phyloP scores from a whole-genome alignment of 1,140 invertebrate genomes.

The Calliopsis andreniformis region DNA sequence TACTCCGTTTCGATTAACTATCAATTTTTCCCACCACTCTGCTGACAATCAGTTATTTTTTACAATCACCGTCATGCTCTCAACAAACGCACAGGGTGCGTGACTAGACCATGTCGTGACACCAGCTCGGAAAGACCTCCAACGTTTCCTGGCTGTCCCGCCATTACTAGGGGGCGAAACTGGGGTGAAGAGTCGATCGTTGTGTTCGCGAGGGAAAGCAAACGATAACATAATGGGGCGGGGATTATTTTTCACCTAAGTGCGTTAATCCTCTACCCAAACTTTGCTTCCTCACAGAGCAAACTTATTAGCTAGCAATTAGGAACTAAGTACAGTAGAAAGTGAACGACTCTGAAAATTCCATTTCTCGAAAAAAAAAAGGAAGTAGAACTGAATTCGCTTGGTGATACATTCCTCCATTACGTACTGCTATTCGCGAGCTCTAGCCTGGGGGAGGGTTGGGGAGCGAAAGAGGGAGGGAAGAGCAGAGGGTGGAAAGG shows the following conservation, averaged over 20 bases:
- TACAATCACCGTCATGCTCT: conserved; percentile 18
- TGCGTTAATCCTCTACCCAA: conserved; percentile 3
- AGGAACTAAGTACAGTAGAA: too few species aligned
- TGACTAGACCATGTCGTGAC: conserved; percentile 59
- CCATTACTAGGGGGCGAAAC: conserved; percentile 22
- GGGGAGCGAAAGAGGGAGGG: conserved; percentile 13
- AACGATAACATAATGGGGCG: conserved; percentile 62
- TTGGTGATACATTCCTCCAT: not conserved
- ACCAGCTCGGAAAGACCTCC: conserved; percentile 42
- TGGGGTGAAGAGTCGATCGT: conserved; percentile 15
- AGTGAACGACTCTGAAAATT: too few species aligned
- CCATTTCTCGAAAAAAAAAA: too few species aligned
- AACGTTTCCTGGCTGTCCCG: conserved; percentile 8
- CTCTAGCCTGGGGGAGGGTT: conserved; percentile 20
- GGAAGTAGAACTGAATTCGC: too few species aligned
- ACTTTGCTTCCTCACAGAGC: too few species aligned
- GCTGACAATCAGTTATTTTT: conserved; percentile 31
- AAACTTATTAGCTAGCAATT: too few species aligned
- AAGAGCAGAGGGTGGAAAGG: conserved; percentile 2
- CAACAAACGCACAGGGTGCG: conserved; percentile 46
- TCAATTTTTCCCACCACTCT: not conserved
- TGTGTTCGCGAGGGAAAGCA: conserved; percentile 20
- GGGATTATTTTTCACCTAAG: conserved; percentile 14
- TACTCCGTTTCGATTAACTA: too few species aligned
- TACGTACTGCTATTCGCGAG: not conserved